These are phyloP conservation scores for Pentamera pediparva DNA, from an alignment of 53 echinoderm and acorn worm species.

Conservation along the genomic window DNA sequence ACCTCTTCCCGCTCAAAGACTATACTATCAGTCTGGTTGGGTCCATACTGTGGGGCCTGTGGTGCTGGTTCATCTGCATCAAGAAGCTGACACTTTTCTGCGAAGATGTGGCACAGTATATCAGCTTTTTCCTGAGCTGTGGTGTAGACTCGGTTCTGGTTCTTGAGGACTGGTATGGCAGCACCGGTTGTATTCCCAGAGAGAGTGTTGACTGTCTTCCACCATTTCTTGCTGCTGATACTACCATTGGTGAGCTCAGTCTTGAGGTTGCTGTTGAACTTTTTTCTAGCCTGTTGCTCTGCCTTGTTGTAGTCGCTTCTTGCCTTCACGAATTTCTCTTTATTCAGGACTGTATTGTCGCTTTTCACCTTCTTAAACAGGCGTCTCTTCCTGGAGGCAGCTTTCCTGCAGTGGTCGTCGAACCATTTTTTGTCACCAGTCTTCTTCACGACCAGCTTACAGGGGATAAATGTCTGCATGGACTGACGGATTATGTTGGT, in stretches of 20 bases:
- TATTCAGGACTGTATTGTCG: conserved; percentile 20
- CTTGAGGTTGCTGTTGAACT: conserved; percentile 35
- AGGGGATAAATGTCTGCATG: conserved; percentile 53
- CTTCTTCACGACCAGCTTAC: conserved; percentile 44
- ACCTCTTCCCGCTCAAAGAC: conserved; percentile 26
- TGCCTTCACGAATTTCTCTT: conserved; percentile 27
- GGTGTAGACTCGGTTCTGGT: conserved; percentile 15
- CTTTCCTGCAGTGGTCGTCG: conserved; percentile 35
- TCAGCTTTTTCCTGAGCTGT: conserved; percentile 29
- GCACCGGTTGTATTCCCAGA: conserved; percentile 20
- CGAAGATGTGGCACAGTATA: conserved; percentile 2
- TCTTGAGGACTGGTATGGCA: conserved; percentile 31
- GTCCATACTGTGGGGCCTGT: background rate
- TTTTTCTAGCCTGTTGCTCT: conserved; percentile 27
- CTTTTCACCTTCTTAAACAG: conserved; percentile 30
- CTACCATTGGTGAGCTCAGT: conserved; percentile 29
- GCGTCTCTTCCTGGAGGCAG: conserved; percentile 15
- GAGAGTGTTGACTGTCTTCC: conserved; percentile 29
- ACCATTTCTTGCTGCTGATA: conserved; percentile 30
- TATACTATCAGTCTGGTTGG: background rate
- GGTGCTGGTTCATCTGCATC: conserved; percentile 27
- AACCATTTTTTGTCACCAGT: conserved; percentile 40
- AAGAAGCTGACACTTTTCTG: conserved; percentile 22
- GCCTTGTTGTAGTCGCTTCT: conserved; percentile 27
- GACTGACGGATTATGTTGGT: conserved; percentile 46